These are phyloP conservation scores for Leptinotarsa juncta DNA, from an alignment of 2,888 invertebrate genomes.

Conservation along the genomic window DNA sequence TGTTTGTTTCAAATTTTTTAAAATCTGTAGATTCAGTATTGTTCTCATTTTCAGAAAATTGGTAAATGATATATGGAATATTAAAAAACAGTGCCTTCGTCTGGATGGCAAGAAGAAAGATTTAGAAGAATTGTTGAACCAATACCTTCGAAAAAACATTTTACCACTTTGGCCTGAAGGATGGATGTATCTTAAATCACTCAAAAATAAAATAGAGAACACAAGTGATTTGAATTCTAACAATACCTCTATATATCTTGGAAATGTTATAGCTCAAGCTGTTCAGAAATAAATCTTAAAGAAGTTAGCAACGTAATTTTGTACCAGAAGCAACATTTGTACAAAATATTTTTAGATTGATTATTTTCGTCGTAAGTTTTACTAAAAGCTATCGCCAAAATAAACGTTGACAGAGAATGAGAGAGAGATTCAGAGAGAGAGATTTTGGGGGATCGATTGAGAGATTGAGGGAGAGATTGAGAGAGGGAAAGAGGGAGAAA, in stretches of 20 bases:
- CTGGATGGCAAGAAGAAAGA: slow-evolving; percentile 1
- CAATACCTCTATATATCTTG: neutral
- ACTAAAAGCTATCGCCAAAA: no score
- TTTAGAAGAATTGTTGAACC: neutral
- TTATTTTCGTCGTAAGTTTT: no score
- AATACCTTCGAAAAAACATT: neutral
- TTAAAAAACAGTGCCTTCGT: neutral
- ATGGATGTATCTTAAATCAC: neutral
- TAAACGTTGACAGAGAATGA: no score
- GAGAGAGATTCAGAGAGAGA: no score
- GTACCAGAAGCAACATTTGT: no score
- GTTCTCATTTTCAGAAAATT: neutral
- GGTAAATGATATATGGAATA: neutral
- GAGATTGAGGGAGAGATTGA: no score
- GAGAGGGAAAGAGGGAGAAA: no score
- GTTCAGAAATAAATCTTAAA: neutral
- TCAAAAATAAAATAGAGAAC: neutral
- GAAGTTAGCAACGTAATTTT: no score
- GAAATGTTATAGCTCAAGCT: neutral
- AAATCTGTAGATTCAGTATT: neutral
- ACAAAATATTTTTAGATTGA: no score
- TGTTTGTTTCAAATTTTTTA: no score
- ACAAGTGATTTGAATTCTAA: neutral
- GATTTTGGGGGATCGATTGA: no score
- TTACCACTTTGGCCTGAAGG: slow-evolving; percentile 4